Conservation (phyloP, 2,113 vertebrate genomes). For the Gambusia holbrooki region DNA sequence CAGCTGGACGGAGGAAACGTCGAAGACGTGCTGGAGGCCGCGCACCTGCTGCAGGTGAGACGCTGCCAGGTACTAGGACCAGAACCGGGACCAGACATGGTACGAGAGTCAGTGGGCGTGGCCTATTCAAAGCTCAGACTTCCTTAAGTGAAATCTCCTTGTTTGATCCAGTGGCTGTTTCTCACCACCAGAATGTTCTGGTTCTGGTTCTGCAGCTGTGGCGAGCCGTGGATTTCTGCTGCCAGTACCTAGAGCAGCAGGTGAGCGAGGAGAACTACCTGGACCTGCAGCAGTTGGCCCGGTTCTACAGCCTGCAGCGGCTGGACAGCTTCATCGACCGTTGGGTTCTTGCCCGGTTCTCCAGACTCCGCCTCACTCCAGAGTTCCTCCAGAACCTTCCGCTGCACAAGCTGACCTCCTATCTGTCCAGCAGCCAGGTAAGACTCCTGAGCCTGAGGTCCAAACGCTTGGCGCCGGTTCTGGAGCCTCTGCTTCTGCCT, state of each 20-base stretch:
- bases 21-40: conserved; percentile 88
- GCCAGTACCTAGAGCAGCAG: conserved; percentile 91
- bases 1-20: conserved; percentile 91
- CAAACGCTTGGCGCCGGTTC: too few relatives aligned
- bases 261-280: conserved; percentile 93
- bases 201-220: conserved; percentile 76
- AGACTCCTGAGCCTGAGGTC: not conserved
- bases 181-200: too few relatives aligned
- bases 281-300: conserved; percentile 92
- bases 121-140: too few relatives aligned
- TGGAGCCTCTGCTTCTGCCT: too few relatives aligned
- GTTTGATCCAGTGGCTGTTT: too few relatives aligned
- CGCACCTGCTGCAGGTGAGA: conserved; percentile 88
- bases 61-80: not conserved
- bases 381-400: conserved; percentile 87
- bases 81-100: too few relatives aligned
- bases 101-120: too few relatives aligned
- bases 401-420: conserved; percentile 86
- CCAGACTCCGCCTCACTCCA: conserved; percentile 85
- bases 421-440: conserved; percentile 84
- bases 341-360: conserved; percentile 88
- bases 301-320: conserved; percentile 90
- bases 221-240: conserved; percentile 94
- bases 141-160: too few relatives aligned
- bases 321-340: conserved; percentile 89